phyloP scores from a whole-genome alignment of 35 echinoderm and acorn worm species.

The Strongylocentrotus purpuratus region DNA sequence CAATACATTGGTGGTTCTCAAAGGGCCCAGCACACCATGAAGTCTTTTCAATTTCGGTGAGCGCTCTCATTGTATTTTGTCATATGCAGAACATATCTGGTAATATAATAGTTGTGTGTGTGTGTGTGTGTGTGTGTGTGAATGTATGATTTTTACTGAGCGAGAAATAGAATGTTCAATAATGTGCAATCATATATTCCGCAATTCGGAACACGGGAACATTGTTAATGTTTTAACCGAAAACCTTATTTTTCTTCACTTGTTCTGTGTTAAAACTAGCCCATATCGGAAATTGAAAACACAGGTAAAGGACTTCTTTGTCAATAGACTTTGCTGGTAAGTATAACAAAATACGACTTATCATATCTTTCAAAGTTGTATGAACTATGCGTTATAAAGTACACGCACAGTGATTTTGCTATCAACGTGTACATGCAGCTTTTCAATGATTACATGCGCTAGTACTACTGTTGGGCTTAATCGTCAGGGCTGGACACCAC shows the following conservation, averaged over 20 bases:
- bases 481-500: no score
- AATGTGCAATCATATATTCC: neutral
- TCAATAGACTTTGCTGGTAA: neutral
- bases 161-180: no score
- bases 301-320: neutral
- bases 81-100: no score
- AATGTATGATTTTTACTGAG: no score
- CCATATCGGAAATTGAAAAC: neutral
- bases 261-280: neutral
- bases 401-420: neutral
- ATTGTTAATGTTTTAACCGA: neutral
- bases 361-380: neutral
- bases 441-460: no score
- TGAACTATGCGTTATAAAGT: neutral
- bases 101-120: no score
- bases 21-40: neutral
- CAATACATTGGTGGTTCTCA: neutral
- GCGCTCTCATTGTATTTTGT: neutral
- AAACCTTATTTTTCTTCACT: no score
- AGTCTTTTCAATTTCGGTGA: neutral
- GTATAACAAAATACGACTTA: neutral
- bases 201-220: neutral
- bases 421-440: no score
- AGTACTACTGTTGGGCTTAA: no score
- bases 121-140: no score